Percentiles rank a stretch among this genome's conserved stretches.
Conservation (phyloP, 2,113 vertebrate genomes). For the Dipodomys stephensi region DNA sequence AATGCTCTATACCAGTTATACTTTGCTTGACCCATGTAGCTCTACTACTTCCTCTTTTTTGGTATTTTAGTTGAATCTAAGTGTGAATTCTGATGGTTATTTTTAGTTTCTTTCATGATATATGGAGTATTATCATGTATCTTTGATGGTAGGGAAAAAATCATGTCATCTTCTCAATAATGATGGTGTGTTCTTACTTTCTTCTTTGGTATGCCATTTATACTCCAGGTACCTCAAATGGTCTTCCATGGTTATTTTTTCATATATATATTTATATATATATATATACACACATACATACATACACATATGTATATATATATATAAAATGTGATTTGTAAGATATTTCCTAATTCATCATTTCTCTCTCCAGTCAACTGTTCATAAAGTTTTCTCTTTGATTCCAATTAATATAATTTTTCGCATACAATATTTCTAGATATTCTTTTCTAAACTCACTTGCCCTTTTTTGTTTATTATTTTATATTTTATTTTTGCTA, state of each 20-base stretch:
- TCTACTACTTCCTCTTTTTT: not conserved
- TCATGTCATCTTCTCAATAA: not conserved
- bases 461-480: not conserved
- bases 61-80: not conserved
- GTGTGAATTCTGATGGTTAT: not conserved
- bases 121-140: not conserved
- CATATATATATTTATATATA: not conserved
- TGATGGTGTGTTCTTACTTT: not conserved
- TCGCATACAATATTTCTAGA: not conserved
- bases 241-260: not conserved
- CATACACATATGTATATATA: no score
- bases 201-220: not conserved
- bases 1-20: accelerated
- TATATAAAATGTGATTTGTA: not conserved
- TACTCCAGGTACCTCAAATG: not conserved
- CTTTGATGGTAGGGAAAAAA: not conserved
- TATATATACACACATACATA: not conserved
- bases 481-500: no score
- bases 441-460: not conserved
- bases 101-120: not conserved
- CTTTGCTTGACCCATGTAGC: accelerated
- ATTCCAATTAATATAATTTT: not conserved
- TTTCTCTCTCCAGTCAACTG: not conserved
- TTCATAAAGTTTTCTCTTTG: not conserved
- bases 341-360: not conserved